Conservation (phyloP, 2,113 vertebrate species). For the Vulpes ferrilata region DNA sequence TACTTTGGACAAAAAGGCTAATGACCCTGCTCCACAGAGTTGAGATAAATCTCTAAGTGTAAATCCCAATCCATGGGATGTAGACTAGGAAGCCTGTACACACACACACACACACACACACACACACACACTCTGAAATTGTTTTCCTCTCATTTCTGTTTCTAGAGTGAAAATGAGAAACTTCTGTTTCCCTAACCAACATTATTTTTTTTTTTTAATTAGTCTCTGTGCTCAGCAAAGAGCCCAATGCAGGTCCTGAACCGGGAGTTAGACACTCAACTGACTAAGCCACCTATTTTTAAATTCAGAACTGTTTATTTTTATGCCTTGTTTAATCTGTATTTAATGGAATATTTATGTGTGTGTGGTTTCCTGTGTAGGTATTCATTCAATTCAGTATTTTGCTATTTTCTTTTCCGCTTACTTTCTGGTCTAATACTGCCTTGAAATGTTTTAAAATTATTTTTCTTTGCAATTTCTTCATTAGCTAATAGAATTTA, state of each 20-base stretch:
- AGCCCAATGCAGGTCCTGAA: too few relatives aligned
- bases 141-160: not conserved
- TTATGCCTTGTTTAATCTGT: not conserved
- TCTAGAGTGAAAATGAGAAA: not conserved
- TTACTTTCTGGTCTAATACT: not conserved
- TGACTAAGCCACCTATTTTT: too few relatives aligned
- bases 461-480: not conserved
- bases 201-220: not conserved
- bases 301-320: not conserved
- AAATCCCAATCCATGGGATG: not conserved
- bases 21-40: not conserved
- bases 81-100: not conserved
- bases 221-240: too few relatives aligned
- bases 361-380: not conserved
- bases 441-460: not conserved
- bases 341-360: conserved; percentile 37
- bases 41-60: not conserved
- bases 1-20: not conserved
- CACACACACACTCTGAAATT: not conserved
- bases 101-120: not conserved
- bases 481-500: not conserved
- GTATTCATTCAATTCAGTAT: not conserved
- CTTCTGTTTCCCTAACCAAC: not conserved
- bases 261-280: too few relatives aligned
- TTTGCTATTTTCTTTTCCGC: not conserved